Base-by-base conservation (phyloP, 2,113 vertebrate genomes). In the Sinocyclocheilus rhinocerous region DNA sequence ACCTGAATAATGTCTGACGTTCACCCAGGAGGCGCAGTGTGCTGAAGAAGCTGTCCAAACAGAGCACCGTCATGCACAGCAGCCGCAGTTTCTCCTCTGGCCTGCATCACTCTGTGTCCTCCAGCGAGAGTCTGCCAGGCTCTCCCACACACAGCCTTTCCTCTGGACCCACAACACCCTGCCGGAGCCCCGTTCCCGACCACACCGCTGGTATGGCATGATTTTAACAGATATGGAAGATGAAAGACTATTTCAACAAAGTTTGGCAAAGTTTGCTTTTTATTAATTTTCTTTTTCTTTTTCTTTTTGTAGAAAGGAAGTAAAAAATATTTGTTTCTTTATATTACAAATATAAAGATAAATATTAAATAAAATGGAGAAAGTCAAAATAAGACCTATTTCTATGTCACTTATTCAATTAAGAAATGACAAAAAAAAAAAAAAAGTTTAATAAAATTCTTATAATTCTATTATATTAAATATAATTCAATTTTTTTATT, bases 101-200 rank as follows among this genome's bases (percentile, higher is more conserved):
- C 2, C 97, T 99, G 78, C 97, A 99, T 73, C 97, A 98, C 92
- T 98, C 98, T 0, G 95, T 99, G 85, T 99, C 98, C 0, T 98
- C 97, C 85, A 97, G 97, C 0, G 98, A 99, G 92, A 99, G 98
- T 92, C 96, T 98, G 24, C 97, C 98, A 0, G 98, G 97, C 29
- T 99, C 98, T 0, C 98, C 98, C n/a, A 98, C 98, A 0, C 97
- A 98, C 95, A 98, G 97, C 92, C 94, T 97, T 26, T 98, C 98
- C 5, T 97, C 98, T 0, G 97, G 97, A 0, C 96, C 97, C 9
- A 89, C 96, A 0, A 96, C 96, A 0, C 97, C 98, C 3, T 97
- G 96, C 92, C 94, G 95, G 61, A 98, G 96, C 91, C 97, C 97
- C 0, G 96, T 96, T 4, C 96, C 97, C 0, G 97, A 99, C 50